Conservation (phyloP, 2,888 invertebrate species). For the Metellina segmentata region DNA sequence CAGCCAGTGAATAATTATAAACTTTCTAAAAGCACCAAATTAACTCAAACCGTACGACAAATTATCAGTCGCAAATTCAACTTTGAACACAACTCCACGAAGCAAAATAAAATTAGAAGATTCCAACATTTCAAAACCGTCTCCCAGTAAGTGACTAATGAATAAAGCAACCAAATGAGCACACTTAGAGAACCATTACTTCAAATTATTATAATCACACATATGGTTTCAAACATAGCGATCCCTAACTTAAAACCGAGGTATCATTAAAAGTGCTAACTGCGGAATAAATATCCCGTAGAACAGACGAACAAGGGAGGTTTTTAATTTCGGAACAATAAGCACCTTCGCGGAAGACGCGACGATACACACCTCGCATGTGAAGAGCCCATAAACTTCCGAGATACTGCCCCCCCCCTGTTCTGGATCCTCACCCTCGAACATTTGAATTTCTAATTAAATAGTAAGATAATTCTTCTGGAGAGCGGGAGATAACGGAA, state of each 20-base stretch:
- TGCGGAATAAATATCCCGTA: background rate
- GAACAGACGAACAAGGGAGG: background rate
- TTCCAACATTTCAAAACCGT: too few relatives aligned
- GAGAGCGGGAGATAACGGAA: background rate
- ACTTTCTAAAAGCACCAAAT: too few relatives aligned
- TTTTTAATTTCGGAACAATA: background rate
- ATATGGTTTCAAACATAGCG: background rate
- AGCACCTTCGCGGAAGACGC: background rate
- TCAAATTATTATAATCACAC: background rate
- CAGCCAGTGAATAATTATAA: too few relatives aligned
- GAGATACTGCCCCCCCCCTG: background rate
- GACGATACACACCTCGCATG: background rate
- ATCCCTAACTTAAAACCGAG: background rate
- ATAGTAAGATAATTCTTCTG: slow-evolving; percentile 21
- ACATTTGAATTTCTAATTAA: slow-evolving; percentile 41
- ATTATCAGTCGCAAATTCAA: too few relatives aligned
- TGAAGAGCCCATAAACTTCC: background rate
- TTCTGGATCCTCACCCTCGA: background rate
- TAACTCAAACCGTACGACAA: too few relatives aligned
- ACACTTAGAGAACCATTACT: background rate
- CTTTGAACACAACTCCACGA: too few relatives aligned
- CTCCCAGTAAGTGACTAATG: background rate
- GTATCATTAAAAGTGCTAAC: background rate
- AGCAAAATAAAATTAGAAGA: too few relatives aligned
- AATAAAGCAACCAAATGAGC: background rate